These are phyloP conservation scores for Apamea crenata DNA, from an alignment of 2,888 invertebrate genomes.

Conservation along the genomic window DNA sequence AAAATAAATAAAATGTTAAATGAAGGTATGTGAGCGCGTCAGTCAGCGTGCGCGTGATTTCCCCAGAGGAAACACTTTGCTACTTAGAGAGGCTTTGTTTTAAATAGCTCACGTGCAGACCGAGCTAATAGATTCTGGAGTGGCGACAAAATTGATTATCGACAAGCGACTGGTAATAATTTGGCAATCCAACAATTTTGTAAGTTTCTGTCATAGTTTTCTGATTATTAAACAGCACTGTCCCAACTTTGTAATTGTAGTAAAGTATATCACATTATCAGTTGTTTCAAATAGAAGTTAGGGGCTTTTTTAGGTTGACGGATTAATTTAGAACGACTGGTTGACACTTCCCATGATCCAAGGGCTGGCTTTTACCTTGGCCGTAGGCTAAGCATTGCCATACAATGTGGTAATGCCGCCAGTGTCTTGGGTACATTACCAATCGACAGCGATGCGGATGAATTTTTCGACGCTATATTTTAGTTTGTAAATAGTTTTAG, in stretches of 20 bases:
- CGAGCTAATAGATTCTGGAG: slow-evolving; percentile 1
- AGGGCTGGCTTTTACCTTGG: no score
- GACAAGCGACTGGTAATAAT: not conserved
- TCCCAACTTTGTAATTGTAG: no score
- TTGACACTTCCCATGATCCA: no score
- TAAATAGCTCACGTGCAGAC: slow-evolving; percentile 16
- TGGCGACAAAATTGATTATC: not conserved
- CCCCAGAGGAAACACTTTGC: slow-evolving; percentile 47
- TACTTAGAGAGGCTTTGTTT: slow-evolving; percentile 22
- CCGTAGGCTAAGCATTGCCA: no score
- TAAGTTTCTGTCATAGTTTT: no score
- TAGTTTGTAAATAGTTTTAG: no score
- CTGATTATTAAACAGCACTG: no score
- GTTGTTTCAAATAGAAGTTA: not conserved
- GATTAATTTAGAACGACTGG: not conserved
- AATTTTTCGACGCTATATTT: no score
- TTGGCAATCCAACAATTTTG: not conserved
- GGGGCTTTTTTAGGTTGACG: not conserved
- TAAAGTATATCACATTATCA: not conserved
- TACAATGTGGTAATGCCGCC: no score
- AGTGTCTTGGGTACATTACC: no score
- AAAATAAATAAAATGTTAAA: slow-evolving; percentile 56
- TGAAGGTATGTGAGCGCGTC: slow-evolving; percentile 51
- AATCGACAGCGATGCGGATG: no score
- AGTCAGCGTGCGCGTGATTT: slow-evolving; percentile 61